Conservation (phyloP, 2,113 vertebrate species). For the Nanorana parkeri region DNA sequence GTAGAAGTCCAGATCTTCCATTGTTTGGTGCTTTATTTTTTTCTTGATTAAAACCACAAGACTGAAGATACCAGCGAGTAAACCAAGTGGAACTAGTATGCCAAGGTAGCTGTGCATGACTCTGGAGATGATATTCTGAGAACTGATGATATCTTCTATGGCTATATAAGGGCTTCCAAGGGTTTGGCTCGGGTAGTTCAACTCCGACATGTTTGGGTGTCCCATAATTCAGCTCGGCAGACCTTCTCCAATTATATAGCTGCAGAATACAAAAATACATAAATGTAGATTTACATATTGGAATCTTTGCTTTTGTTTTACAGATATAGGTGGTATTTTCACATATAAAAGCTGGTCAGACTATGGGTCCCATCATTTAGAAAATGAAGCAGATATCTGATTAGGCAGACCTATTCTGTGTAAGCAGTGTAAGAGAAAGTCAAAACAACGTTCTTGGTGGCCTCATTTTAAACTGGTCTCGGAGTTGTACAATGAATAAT, state of each 20-base stretch:
- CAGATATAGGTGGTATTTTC: too few species aligned
- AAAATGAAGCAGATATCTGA: too few species aligned
- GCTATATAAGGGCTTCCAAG: constrained; percentile 13
- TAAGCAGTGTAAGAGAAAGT: too few species aligned
- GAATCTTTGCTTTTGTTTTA: too few species aligned
- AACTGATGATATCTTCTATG: constrained; percentile 61
- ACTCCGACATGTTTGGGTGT: constrained; percentile 65
- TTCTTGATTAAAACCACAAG: constrained; percentile 70
- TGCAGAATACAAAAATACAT: background rate
- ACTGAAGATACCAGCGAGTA: constrained; percentile 71
- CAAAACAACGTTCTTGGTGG: too few species aligned
- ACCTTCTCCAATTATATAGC: background rate
- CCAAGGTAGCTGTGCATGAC: constrained; percentile 70
- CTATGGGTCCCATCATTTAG: too few species aligned
- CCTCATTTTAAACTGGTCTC: too few species aligned
- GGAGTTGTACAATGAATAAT: too few species aligned
- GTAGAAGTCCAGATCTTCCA: constrained; percentile 67
- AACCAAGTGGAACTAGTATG: constrained; percentile 69
- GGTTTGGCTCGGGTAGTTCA: constrained; percentile 67
- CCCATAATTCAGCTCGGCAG: constrained; percentile 53
- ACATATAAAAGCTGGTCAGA: too few species aligned
- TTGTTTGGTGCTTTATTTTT: constrained; percentile 55
- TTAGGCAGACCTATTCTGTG: too few species aligned
- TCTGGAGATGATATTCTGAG: constrained; percentile 71
- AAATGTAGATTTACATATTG: background rate